phyloP scores from a whole-genome alignment of 2,113 vertebrate genomes.

The Zapus hudsonius region DNA sequence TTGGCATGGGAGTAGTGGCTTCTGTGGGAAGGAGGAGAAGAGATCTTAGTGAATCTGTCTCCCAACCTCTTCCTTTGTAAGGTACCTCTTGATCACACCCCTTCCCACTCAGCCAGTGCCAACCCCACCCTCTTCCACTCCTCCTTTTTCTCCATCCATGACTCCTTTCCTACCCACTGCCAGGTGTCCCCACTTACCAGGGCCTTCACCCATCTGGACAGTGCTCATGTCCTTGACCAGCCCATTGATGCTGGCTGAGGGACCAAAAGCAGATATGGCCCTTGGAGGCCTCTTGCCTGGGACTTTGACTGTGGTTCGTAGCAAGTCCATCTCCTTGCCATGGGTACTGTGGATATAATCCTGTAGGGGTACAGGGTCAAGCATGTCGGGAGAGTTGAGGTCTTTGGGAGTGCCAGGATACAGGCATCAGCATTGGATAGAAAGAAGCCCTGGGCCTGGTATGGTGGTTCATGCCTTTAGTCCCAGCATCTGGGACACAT shows the following conservation, averaged over 20 bases:
- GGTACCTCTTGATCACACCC: neutral
- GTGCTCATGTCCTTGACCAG: slow-evolving; percentile 89
- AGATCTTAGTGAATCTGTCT: neutral
- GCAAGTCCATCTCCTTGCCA: slow-evolving; percentile 96
- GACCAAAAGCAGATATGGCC: slow-evolving; percentile 90
- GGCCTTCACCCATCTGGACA: slow-evolving; percentile 79
- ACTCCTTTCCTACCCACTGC: neutral
- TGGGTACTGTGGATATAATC: slow-evolving; percentile 95
- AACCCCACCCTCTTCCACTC: neutral
- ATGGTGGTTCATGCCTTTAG: no score
- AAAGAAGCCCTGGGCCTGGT: neutral
- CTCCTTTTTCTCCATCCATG: neutral
- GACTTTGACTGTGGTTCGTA: slow-evolving; percentile 97
- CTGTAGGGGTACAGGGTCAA: slow-evolving; percentile 70
- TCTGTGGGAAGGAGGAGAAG: slow-evolving; percentile 48
- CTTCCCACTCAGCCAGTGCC: neutral
- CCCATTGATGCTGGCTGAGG: slow-evolving; percentile 92
- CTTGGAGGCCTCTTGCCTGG: slow-evolving; percentile 95
- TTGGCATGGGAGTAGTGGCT: slow-evolving; percentile 53
- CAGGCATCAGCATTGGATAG: neutral
- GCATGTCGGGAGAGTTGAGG: neutral
- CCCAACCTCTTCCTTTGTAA: neutral
- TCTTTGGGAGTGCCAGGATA: neutral
- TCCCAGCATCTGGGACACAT: no score
- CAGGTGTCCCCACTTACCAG: slow-evolving; percentile 80